Percentiles rank a stretch among this genome's conserved stretches.
Evolutionary conservation across 2,888 invertebrate genomes (phyloP).

Genomic region (Macaria notata): DNA sequence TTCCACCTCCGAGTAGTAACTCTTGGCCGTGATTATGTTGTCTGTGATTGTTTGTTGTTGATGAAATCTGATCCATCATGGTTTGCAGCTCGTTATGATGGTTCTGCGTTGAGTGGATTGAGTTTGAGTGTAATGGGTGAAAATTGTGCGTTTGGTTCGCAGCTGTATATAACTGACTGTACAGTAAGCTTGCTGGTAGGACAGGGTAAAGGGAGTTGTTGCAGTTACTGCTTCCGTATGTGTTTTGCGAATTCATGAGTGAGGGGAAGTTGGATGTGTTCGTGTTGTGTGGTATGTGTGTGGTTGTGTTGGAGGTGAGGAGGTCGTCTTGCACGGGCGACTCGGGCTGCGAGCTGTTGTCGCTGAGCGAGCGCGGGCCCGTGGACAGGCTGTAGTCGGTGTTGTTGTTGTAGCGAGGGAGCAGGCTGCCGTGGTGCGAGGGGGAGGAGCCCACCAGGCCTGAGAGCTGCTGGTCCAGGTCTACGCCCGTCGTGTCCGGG

Average conservation of each 20-base stretch:
- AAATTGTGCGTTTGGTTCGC: constrained; percentile 89
- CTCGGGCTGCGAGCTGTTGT: constrained; percentile 91
- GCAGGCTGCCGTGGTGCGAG: constrained; percentile 83
- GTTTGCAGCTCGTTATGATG: constrained; percentile 87
- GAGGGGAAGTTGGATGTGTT: constrained; percentile 85
- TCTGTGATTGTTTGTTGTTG: constrained; percentile 83
- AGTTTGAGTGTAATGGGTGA: constrained; percentile 85
- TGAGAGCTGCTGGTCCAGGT: constrained; percentile 88
- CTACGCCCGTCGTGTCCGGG: constrained; percentile 89
- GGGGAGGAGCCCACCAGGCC: constrained; percentile 82
- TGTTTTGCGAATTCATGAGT: constrained; percentile 83
- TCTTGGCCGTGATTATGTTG: constrained; percentile 73
- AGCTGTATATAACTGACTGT: constrained; percentile 91
- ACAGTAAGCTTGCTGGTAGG: constrained; percentile 90
- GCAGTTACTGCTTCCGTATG: constrained; percentile 84
- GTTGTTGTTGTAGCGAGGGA: constrained; percentile 86
- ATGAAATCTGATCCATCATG: constrained; percentile 89
- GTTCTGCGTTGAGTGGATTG: constrained; percentile 84
- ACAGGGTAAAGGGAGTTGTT: constrained; percentile 90
- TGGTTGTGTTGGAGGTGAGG: constrained; percentile 83
- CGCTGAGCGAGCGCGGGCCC: constrained; percentile 89
- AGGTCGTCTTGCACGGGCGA: constrained; percentile 92
- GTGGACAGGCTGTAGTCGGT: constrained; percentile 85
- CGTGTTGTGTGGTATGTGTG: constrained; percentile 82
- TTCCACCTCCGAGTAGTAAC: constrained; percentile 80